Base-by-base conservation (phyloP, 1,140 invertebrate species). In the Sogatella furcifera region DNA sequence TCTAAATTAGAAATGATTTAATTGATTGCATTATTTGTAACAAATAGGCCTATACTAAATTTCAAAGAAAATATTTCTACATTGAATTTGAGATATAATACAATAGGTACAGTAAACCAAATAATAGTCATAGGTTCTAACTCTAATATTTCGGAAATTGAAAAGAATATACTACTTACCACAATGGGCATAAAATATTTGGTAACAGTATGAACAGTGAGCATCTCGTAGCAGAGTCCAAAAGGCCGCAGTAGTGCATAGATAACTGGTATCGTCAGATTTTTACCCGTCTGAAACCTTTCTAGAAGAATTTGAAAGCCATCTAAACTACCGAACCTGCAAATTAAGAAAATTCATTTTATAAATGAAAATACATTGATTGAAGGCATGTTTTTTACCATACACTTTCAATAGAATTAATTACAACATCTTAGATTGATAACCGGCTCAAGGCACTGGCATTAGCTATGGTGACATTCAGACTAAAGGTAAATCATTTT, bases 131-230 rank as follows among this genome's bases (percentile, higher is more conserved):
- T 28, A 28, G 9, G 17, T n/a, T n/a, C 14, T 44, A 9, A 44
- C 3, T 4, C 43, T 19, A 8, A 5, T 61, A 62, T 42, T 55
- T 38, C 41, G 15, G 17, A 61, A 43, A n/a, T n/a, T n/a, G n/a
- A n/a, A 60, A 59, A 22, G 59, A 59, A 49, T 22, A 59, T 11
- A 15, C 9, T 46, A 78, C 85, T 84, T 77, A 92, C 89, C 75
- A 95, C 83, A 71, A 97, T 88, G 55, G 94, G 93, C 81, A 95
- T 85, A 64, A 97, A 85, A 77, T 92, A 97, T 77, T 91, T 92
- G 68, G 88, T 84, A 69, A 97, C 88, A 57, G 92, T 95, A 65
- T 88, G 83, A 63, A 87, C 82, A 46, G 94, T 97, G 52, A 98
- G 76, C 57, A 94, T 82, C 76, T 97, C 94, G 72, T 90, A 88